Base-by-base conservation (phyloP, 2,797 vertebrate genomes). In the Megalops cyprinoides region DNA sequence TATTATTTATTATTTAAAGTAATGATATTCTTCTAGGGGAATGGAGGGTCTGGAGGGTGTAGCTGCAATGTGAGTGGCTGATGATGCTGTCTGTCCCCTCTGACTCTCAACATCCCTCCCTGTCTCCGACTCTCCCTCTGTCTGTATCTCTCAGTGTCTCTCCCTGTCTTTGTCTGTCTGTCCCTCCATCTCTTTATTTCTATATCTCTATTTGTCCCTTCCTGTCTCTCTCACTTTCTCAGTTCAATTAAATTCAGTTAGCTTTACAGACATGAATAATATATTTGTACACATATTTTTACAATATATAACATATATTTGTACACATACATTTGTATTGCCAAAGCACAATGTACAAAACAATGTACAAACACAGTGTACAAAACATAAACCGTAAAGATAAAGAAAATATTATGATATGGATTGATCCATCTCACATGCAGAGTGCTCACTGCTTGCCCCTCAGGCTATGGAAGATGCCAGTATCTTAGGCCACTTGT, bases 221-320 rank as follows among this genome's bases (percentile, higher is more conserved):
- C 42, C n/a, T 56, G 15, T 56, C 31, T 74, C 53, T 20, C 69
- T 37, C 49, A 3, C 56, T 60, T 25, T 25, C 5, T 28, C 56
- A 6, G 7, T 25, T 25, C 25, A 9, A 1, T 60, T 8, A 25
- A 25, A 20, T 56, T 20, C 18, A 56, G 56, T 20, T 56, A n/a
- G n/a, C n/a, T n/a, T 18, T 4, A 56, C 1, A 88, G 87, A 87
- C 87, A 87, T 20, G 82, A 87, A 87, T 88, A 84, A 75, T 6
- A 37, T 51, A 82, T 82, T 78, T 71, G 84, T 88, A 84, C 49
- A 46, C 53, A 1, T 44, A 49, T 53, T 65, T 78, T 49, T 56
- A 9, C 28, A 25, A 28, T 39, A 73, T 76, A 79, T 25, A n/a
- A n/a, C n/a, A 58, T 55, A 28, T 39, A 23, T 4, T 49, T 20